Evolutionary conservation across 2,888 invertebrate species (phyloP).

Genomic region (Andrena trimmerana): DNA sequence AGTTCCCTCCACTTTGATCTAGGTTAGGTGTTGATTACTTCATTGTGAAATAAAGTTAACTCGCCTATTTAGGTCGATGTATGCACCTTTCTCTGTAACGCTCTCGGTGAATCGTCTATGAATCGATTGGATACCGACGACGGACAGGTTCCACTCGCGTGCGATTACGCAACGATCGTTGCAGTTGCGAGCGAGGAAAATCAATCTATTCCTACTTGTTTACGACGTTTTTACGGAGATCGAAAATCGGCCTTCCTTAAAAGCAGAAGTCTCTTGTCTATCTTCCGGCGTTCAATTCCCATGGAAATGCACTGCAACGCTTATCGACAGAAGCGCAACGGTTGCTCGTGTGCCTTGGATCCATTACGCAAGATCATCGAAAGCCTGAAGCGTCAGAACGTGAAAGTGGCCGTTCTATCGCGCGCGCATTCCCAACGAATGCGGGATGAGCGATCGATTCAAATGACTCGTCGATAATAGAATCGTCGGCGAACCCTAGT

Average conservation of each 20-base stretch:
- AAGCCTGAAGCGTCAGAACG: conserved; percentile 69
- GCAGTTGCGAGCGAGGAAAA: background rate
- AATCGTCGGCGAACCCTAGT: too few species aligned
- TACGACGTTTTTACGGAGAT: background rate
- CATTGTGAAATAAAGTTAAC: too few species aligned
- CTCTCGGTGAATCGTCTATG: too few species aligned
- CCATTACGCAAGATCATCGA: conserved; percentile 73
- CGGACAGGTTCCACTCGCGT: too few species aligned
- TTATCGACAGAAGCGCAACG: conserved; percentile 19
- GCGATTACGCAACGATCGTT: too few species aligned
- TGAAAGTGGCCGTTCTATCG: conserved; percentile 76
- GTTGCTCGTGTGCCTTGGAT: conserved; percentile 30
- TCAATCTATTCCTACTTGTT: background rate
- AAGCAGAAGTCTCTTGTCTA: background rate
- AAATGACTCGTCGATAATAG: background rate
- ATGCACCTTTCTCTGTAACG: too few species aligned
- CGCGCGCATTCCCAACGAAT: conserved; percentile 72
- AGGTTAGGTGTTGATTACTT: too few species aligned
- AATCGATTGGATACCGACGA: too few species aligned
- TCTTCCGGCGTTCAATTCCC: conserved; percentile 6
- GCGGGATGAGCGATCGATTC: conserved; percentile 34
- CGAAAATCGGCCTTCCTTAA: background rate
- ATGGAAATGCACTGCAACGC: background rate
- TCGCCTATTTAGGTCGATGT: too few species aligned
- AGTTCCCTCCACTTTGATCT: too few species aligned